Conservation (phyloP, 2,888 invertebrate species). For the Emmelina monodactyla region DNA sequence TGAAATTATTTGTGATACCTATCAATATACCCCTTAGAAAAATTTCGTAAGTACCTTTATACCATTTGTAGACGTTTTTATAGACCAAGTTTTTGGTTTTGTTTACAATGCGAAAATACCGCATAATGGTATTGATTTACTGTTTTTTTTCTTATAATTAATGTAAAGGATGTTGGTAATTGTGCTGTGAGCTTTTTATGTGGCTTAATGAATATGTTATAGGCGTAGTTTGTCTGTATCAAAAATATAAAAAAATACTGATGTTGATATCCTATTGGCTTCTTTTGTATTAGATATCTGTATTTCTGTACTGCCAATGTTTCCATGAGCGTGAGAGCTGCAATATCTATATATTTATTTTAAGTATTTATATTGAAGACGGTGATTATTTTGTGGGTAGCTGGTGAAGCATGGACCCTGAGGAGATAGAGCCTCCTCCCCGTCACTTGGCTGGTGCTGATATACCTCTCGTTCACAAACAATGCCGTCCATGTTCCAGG, state of each 20-base stretch:
- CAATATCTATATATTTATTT: conserved; percentile 1
- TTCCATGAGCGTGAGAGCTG: too few relatives aligned
- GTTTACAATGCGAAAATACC: conserved; percentile 23
- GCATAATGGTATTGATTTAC: conserved; percentile 48
- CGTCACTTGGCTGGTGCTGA: conserved; percentile 35
- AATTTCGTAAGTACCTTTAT: conserved; percentile 37
- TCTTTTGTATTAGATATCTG: background rate
- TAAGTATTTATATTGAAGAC: conserved; percentile 1
- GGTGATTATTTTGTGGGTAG: conserved; percentile 20
- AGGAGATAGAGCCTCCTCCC: conserved; percentile 31
- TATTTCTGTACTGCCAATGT: background rate
- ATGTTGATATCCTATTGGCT: background rate
- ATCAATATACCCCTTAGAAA: background rate
- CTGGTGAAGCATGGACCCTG: conserved; percentile 46
- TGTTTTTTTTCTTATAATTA: conserved; percentile 18
- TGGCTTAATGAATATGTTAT: conserved; percentile 7
- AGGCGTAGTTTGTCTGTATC: too few relatives aligned
- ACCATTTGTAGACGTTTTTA: background rate
- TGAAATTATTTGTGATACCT: conserved; percentile 35
- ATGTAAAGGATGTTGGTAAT: conserved; percentile 26
- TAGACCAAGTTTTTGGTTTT: background rate
- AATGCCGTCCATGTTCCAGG: conserved; percentile 57
- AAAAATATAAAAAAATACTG: too few relatives aligned
- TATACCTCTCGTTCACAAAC: conserved; percentile 54
- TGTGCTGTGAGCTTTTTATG: conserved; percentile 21